Conservation (phyloP, 2,888 invertebrate species). For the Cantharis rustica region DNA sequence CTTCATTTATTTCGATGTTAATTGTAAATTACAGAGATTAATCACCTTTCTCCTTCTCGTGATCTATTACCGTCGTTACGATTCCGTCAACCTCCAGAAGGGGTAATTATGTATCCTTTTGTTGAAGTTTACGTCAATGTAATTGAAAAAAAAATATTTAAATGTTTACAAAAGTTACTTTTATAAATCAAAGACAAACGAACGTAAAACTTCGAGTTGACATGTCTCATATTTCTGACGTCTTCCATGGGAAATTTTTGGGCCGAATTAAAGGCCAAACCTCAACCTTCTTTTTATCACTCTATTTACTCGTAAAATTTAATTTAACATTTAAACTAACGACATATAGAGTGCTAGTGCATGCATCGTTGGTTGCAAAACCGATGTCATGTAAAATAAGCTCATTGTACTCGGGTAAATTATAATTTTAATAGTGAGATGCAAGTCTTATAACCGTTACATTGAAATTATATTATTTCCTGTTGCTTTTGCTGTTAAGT, state of each 20-base stretch:
- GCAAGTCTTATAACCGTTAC: constrained; percentile 1
- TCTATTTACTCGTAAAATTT: not conserved
- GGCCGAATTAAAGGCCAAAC: not conserved
- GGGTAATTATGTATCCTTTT: no score
- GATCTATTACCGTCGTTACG: not conserved
- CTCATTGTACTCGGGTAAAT: not conserved
- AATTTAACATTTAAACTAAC: not conserved
- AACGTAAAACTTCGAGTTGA: no score
- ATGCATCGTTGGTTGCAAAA: not conserved
- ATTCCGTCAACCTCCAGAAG: no score
- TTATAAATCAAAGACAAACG: no score
- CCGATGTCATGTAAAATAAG: not conserved
- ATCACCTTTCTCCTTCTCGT: not conserved
- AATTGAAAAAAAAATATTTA: no score
- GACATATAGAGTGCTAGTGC: not conserved
- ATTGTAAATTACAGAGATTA: not conserved
- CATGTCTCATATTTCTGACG: no score
- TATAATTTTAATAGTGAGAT: not conserved
- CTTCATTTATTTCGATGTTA: not conserved
- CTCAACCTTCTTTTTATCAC: not conserved
- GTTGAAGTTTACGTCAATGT: no score
- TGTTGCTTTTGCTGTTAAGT: not conserved
- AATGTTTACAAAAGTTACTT: no score
- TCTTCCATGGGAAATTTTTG: not conserved
- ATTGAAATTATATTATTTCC: constrained; percentile 3